Evolutionary conservation across 1,140 invertebrate genomes (phyloP).

Genomic region (Batillaria attramentaria): DNA sequence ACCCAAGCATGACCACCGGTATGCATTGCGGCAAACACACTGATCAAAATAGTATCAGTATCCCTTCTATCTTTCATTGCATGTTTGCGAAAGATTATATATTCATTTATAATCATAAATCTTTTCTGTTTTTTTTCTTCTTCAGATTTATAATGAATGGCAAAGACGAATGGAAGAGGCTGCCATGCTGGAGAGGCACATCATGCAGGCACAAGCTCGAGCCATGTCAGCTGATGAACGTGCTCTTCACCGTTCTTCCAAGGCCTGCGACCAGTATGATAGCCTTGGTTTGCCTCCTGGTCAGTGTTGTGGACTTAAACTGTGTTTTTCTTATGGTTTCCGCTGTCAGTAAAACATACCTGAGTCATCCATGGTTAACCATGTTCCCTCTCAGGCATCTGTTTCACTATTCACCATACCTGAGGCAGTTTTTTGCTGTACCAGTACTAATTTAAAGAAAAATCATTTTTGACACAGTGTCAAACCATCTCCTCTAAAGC

Average conservation of each 20-base stretch:
- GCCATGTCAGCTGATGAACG: slow-evolving; percentile 71
- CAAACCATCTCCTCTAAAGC: too few relatives aligned
- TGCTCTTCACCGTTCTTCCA: slow-evolving; percentile 57
- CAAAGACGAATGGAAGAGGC: slow-evolving; percentile 67
- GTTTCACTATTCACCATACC: too few relatives aligned
- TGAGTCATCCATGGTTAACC: too few relatives aligned
- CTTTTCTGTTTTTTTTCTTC: too few relatives aligned
- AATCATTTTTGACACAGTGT: not conserved
- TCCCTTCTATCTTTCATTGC: too few relatives aligned
- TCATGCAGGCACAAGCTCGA: slow-evolving; percentile 70
- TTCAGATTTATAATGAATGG: slow-evolving; percentile 65
- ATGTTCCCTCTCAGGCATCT: too few relatives aligned
- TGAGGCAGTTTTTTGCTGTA: not conserved
- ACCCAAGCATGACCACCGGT: too few relatives aligned
- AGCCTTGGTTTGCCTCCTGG: slow-evolving; percentile 68
- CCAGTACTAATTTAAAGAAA: not conserved
- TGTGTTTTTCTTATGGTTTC: not conserved
- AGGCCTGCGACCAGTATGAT: slow-evolving; percentile 59
- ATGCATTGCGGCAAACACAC: too few relatives aligned
- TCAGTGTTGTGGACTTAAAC: slow-evolving; percentile 24
- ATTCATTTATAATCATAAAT: too few relatives aligned
- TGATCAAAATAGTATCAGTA: too few relatives aligned
- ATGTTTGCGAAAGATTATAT: too few relatives aligned
- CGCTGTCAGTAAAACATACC: too few relatives aligned
- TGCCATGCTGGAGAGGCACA: slow-evolving; percentile 70